These are phyloP conservation scores for Jaculus jaculus DNA, from an alignment of 2,113 vertebrate species.

Conservation along the genomic window DNA sequence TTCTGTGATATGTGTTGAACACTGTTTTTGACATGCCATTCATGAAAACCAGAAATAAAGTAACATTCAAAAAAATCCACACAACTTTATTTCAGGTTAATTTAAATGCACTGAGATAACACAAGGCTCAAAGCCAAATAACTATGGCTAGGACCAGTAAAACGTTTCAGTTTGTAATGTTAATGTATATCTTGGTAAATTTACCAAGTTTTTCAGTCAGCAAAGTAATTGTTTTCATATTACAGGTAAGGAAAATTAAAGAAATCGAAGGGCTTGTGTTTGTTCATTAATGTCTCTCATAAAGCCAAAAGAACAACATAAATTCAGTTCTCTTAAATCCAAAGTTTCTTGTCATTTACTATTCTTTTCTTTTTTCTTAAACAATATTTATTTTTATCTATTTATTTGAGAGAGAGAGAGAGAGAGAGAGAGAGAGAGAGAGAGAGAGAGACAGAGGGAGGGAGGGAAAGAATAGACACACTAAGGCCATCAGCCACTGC, in stretches of 20 bases:
- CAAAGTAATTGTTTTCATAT: background rate
- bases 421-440: too few species aligned
- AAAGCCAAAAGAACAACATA: background rate
- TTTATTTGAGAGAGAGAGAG: too few species aligned
- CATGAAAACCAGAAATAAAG: constrained; percentile 1
- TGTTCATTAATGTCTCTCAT: background rate
- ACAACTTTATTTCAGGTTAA: background rate
- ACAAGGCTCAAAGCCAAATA: background rate
- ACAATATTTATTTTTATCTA: too few species aligned
- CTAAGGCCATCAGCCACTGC: too few species aligned
- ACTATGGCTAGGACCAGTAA: background rate
- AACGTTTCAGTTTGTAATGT: background rate
- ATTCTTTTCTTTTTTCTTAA: background rate
- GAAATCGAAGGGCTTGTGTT: background rate
- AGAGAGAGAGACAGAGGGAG: too few species aligned
- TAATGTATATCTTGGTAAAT: background rate
- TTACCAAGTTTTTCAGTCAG: background rate
- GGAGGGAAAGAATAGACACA: too few species aligned
- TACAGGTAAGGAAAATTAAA: background rate
- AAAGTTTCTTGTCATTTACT: background rate
- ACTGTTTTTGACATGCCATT: background rate
- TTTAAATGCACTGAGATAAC: background rate
- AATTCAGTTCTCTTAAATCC: background rate
- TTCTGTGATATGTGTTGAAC: background rate
- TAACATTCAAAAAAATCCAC: background rate